A percentile compares a stretch with the other conserved stretches of the same genome.
phyloP scores from a whole-genome alignment of 2,113 vertebrate genomes.

The Elachura formosa region DNA sequence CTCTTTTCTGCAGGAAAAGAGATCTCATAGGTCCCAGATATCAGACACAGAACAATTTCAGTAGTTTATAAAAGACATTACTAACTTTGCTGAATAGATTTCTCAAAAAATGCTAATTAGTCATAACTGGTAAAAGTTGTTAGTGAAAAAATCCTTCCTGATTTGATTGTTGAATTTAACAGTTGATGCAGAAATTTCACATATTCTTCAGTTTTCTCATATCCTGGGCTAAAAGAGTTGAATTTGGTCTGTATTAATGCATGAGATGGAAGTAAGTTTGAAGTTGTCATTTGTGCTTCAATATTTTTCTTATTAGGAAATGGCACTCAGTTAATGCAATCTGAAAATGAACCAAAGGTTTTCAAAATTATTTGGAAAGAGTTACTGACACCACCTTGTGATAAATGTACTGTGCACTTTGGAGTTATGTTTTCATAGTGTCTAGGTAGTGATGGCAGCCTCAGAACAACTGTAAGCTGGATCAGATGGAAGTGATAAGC shows the following conservation, averaged over 20 bases:
- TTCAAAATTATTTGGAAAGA: too few species aligned
- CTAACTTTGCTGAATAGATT: neutral
- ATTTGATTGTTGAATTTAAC: neutral
- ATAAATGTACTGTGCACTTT: neutral
- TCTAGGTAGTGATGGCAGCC: neutral
- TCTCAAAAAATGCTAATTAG: neutral
- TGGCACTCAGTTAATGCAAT: neutral
- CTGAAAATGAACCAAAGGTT: neutral
- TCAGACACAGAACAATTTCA: neutral
- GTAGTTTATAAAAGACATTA: neutral
- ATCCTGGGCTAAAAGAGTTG: neutral
- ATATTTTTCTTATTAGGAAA: neutral
- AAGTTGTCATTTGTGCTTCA: neutral
- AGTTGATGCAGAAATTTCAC: neutral
- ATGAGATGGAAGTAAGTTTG: neutral
- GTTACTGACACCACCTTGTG: too few species aligned
- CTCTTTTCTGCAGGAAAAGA: neutral
- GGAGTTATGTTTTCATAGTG: neutral
- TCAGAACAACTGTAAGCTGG: accelerated
- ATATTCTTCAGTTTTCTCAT: neutral
- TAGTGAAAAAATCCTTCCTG: neutral
- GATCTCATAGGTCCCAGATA: neutral
- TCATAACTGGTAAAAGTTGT: neutral
- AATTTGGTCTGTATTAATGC: neutral
- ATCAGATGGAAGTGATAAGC: neutral